These are phyloP conservation scores for Halcyon leucocephala DNA, from an alignment of 2,797 vertebrate genomes.

Conservation along the genomic window DNA sequence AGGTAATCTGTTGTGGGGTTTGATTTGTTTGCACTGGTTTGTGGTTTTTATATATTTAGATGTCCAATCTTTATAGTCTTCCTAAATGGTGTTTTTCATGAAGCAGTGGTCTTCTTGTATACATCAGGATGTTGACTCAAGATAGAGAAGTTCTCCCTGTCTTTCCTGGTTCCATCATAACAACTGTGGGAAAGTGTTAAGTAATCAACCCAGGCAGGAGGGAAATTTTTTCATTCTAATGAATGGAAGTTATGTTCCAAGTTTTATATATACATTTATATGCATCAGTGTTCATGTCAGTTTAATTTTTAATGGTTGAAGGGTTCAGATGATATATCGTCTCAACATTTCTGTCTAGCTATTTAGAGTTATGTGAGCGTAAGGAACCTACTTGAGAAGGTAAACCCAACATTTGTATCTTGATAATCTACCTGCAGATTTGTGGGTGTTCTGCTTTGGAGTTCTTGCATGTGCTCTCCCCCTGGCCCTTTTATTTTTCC, in stretches of 20 bases:
- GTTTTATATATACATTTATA: neutral
- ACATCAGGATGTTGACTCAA: neutral
- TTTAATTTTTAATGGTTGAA: neutral
- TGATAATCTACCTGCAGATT: neutral
- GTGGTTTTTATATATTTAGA: neutral
- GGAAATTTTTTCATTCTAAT: neutral
- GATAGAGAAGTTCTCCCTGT: too few species aligned
- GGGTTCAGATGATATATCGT: neutral
- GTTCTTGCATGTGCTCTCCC: accelerated
- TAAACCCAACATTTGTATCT: neutral
- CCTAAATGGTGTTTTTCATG: neutral
- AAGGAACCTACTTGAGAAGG: neutral
- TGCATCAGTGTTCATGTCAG: neutral
- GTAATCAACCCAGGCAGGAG: neutral
- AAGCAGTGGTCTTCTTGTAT: neutral
- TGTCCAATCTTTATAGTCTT: neutral
- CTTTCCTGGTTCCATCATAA: neutral
- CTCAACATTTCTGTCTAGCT: neutral
- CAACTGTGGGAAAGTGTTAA: neutral
- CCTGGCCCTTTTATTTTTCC: neutral
- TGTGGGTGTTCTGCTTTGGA: neutral
- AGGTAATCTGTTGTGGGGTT: neutral
- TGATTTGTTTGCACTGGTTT: neutral
- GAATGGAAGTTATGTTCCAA: neutral
- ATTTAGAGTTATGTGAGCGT: neutral